Evolutionary conservation across 2,888 invertebrate species (phyloP).

Genomic region (Chalcosyrphus nemorum): DNA sequence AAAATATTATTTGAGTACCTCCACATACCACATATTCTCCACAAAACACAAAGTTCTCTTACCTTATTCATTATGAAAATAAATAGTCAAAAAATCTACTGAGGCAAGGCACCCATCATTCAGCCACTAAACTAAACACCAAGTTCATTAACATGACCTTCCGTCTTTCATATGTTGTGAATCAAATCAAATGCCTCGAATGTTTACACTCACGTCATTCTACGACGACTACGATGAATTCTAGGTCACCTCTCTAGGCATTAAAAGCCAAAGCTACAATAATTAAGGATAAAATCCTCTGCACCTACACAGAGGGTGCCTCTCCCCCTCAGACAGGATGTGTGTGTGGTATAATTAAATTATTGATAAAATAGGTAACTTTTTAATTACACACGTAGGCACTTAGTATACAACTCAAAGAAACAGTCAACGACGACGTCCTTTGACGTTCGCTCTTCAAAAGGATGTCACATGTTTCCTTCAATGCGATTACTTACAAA

Average conservation of each 20-base stretch:
- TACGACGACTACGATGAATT: too few species aligned
- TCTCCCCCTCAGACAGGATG: not conserved
- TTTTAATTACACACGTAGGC: conserved; percentile 9
- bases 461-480: conserved; percentile 35
- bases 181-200: not conserved
- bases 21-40: too few species aligned
- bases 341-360: conserved; percentile 19
- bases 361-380: conserved; percentile 1
- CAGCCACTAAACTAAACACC: conserved; percentile 11
- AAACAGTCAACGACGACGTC: not conserved
- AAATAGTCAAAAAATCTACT: not conserved
- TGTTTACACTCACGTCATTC: not conserved
- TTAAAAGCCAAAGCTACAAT: not conserved
- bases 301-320: too few species aligned
- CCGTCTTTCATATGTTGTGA: too few species aligned
- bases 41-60: too few species aligned
- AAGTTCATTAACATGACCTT: conserved; percentile 18
- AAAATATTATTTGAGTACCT: too few species aligned
- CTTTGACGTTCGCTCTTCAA: conserved; percentile 16
- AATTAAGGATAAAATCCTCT: not conserved
- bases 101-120: not conserved
- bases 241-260: not conserved
- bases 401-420: not conserved
- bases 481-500: conserved; percentile 37
- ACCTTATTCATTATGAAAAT: not conserved